Evolutionary conservation across 2,113 vertebrate species (phyloP).

Genomic region (Elaphurus davidianus): DNA sequence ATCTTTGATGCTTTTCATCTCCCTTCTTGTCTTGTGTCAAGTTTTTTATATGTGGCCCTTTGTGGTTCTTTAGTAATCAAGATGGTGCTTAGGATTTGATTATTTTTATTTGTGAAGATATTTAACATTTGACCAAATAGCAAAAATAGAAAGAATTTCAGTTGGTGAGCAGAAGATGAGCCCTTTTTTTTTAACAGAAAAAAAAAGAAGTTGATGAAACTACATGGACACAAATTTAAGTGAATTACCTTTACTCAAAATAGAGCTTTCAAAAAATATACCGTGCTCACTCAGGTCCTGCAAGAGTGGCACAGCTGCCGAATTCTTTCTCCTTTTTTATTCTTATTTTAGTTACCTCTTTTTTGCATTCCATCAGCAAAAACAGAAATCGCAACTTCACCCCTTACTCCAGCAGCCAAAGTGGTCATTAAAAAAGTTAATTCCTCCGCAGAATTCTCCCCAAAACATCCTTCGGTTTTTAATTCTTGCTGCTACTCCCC

Average conservation of each 20-base stretch:
- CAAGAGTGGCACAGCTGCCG: background rate
- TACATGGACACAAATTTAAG: background rate
- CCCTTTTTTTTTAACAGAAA: background rate
- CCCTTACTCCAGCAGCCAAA: background rate
- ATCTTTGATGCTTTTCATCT: background rate
- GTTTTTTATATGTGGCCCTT: background rate
- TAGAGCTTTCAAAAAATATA: background rate
- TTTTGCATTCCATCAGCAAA: background rate
- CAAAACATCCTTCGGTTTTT: background rate
- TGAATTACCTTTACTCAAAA: background rate
- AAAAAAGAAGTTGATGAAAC: background rate
- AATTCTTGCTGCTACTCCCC: background rate
- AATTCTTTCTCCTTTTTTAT: background rate
- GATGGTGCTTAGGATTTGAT: background rate
- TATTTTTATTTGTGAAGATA: background rate
- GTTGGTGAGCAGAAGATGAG: background rate
- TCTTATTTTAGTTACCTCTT: background rate
- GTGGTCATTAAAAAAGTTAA: background rate
- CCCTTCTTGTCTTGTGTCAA: background rate
- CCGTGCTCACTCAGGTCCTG: background rate
- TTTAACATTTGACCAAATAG: background rate
- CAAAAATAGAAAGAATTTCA: background rate
- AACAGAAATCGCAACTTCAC: background rate
- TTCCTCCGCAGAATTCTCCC: background rate
- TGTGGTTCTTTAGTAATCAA: background rate